phyloP scores from a whole-genome alignment of 1,140 invertebrate genomes.

The Drosophila paulistorum region DNA sequence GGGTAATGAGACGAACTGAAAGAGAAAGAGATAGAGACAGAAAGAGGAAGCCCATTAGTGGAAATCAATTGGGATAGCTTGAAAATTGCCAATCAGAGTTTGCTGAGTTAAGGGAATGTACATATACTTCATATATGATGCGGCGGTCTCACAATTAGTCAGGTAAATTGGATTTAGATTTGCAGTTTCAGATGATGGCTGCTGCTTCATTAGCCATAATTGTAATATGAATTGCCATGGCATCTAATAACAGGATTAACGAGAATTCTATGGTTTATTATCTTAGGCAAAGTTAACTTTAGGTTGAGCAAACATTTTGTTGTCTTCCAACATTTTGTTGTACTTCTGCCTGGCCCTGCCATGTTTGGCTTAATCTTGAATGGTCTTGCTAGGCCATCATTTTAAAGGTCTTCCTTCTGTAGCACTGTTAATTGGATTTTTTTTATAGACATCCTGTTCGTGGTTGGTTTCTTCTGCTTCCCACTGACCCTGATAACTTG shows the following conservation, averaged over 20 bases:
- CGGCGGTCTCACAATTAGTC: not conserved
- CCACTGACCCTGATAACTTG: no score
- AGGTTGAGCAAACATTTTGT: no score
- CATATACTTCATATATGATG: no score
- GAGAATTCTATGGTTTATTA: not conserved
- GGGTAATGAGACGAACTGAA: conserved; percentile 43
- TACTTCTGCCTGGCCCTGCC: no score
- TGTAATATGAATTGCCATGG: conserved; percentile 17
- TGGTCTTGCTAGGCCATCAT: no score
- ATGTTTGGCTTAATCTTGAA: no score
- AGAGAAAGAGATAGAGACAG: conserved; percentile 10
- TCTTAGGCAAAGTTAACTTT: no score
- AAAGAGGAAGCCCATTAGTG: not conserved
- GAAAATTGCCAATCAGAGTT: not conserved
- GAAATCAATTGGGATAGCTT: not conserved
- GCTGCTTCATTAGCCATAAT: not conserved
- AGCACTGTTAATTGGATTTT: no score
- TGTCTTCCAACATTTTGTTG: no score
- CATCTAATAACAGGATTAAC: conserved; percentile 17
- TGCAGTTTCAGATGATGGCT: not conserved
- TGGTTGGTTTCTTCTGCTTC: no score
- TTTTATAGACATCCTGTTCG: no score
- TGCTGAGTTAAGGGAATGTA: not conserved
- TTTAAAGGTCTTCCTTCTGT: no score
- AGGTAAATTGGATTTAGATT: conserved; percentile 8